Percentiles rank a stretch among this genome's conserved stretches.
Evolutionary conservation across 2,888 invertebrate genomes (phyloP).

Genomic region (Phyllotreta cruciferae): DNA sequence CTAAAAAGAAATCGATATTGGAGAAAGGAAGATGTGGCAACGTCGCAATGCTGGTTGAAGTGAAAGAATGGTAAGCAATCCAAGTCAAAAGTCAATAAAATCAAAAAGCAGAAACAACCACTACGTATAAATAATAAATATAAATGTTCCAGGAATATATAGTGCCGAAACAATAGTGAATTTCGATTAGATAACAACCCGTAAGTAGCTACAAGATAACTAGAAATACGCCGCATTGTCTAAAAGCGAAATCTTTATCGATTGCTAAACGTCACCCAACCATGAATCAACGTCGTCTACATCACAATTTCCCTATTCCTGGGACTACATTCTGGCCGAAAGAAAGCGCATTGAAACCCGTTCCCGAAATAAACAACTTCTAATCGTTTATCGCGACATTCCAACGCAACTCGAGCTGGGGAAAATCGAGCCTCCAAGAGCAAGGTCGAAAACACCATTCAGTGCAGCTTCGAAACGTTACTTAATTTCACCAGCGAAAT

Average conservation of each 20-base stretch:
- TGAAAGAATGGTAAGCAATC: no score
- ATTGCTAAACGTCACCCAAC: constrained; percentile 22
- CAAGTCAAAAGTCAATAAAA: constrained; percentile 30
- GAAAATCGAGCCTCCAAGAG: no score
- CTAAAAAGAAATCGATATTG: no score
- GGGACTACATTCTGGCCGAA: constrained; percentile 2
- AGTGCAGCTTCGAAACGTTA: no score
- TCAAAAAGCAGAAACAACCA: constrained; percentile 27
- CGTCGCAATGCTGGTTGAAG: no score
- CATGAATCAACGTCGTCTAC: constrained; percentile 11
- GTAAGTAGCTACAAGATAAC: constrained; percentile 19
- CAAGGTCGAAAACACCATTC: no score
- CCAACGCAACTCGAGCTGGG: no score
- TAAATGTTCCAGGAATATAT: constrained; percentile 24
- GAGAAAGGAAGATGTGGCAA: no score
- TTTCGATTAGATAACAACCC: constrained; percentile 8
- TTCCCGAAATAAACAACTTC: not conserved
- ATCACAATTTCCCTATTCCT: not conserved
- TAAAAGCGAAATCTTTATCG: constrained; percentile 12
- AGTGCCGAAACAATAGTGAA: constrained; percentile 21
- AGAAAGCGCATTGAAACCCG: constrained; percentile 3
- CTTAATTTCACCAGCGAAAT: no score
- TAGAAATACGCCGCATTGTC: not conserved
- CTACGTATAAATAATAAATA: constrained; percentile 13
- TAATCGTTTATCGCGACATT: no score